Conservation (phyloP, 2,113 vertebrate species). For the Edolisoma coerulescens region DNA sequence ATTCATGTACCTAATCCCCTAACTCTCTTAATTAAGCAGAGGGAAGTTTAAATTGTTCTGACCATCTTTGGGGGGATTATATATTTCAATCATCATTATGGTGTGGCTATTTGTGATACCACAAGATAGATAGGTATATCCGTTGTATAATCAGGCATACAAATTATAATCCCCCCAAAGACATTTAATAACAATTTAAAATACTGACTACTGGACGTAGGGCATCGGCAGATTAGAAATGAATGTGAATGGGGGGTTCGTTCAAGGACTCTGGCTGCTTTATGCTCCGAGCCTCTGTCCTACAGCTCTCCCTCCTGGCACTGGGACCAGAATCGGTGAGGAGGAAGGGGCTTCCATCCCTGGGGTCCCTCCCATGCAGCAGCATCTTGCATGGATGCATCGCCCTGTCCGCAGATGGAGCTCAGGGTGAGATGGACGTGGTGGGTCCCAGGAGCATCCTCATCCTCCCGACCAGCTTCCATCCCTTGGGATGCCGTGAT, state of each 20-base stretch:
- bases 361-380: neutral
- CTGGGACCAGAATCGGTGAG: accelerated
- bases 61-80: conserved; percentile 80
- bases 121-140: conserved; percentile 65
- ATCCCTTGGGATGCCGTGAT: neutral
- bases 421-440: neutral
- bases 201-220: conserved; percentile 51
- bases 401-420: accelerated
- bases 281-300: neutral
- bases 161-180: conserved; percentile 74
- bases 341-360: neutral
- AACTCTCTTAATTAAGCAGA: conserved; percentile 72
- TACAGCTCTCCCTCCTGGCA: neutral
- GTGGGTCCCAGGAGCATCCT: neutral
- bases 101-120: conserved; percentile 74
- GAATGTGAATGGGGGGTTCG: neutral
- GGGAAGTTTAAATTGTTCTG: conserved; percentile 76
- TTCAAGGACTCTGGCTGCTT: conserved; percentile 28
- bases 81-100: conserved; percentile 77
- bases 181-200: conserved; percentile 72
- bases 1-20: conserved; percentile 63
- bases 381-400: neutral
- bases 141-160: conserved; percentile 73
- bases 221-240: conserved; percentile 46
- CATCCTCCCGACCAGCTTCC: neutral